These are phyloP conservation scores for Cyprichromis sp. DNA, from an alignment of 2,113 vertebrate genomes.

Conservation along the genomic window DNA sequence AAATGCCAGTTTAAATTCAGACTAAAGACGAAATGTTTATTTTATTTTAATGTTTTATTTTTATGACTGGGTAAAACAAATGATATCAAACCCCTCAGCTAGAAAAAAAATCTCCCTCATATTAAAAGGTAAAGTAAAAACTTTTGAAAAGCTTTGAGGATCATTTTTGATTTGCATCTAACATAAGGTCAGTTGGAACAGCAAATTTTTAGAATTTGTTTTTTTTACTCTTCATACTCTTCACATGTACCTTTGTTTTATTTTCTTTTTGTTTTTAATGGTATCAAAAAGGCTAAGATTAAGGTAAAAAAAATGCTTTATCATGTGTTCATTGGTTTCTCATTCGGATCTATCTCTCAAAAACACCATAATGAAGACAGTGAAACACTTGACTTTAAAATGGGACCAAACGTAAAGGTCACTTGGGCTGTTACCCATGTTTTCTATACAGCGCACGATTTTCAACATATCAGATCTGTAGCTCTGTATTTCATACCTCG, in stretches of 20 bases:
- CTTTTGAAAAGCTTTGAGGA: background rate
- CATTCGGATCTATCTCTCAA: background rate
- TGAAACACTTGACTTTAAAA: background rate
- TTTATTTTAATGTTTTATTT: background rate
- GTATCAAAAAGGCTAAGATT: background rate
- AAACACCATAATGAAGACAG: background rate
- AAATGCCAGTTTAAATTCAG: background rate
- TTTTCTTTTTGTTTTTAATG: background rate
- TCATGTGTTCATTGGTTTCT: background rate
- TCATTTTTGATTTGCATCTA: background rate
- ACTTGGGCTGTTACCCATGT: background rate
- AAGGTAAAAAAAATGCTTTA: background rate
- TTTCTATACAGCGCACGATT: background rate
- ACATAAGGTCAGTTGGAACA: background rate
- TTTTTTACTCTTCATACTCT: background rate
- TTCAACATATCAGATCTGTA: background rate
- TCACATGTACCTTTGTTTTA: background rate
- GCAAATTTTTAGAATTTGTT: background rate
- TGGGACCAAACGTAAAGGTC: background rate
- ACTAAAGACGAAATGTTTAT: background rate
- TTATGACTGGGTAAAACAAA: background rate
- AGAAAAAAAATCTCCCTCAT: background rate
- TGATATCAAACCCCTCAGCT: background rate
- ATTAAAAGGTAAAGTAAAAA: background rate
- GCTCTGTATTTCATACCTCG: slow-evolving; percentile 72